Base-by-base conservation (phyloP, 2,888 invertebrate genomes). In the Galeopsomyia nigrocyanea region DNA sequence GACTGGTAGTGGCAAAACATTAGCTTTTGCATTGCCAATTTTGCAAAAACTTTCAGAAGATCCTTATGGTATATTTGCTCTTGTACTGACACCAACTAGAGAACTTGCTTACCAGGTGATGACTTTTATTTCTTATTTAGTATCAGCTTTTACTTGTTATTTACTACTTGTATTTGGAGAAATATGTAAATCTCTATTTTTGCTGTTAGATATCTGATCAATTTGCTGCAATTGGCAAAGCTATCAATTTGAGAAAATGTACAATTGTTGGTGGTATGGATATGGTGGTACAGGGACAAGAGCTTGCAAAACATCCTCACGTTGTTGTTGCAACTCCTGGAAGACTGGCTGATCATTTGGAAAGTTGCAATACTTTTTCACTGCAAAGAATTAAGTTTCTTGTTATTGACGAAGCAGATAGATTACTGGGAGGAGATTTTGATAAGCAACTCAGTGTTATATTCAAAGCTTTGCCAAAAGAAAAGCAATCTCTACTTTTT, bases 301-400 rank as follows among this genome's bases (percentile, higher is more conserved):
- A 96, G 80, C 87, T 99, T 21, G 89, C 93, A 14, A 92, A 91
- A 77, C 90, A 92, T 67, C 99, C 99, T 0, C 99, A 99, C 85
- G 92, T 99, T 78, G 95, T 99, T 1, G 94, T 99, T 0, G 96
- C 98, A 0, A 99, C 99, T 85, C 99, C 99, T 0, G 99, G 99
- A 0, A 89, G 98, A 19, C 87, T 99, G 51, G 95, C 96, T 0
- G 99, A 99, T 87, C 97, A 98, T 84, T 89, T 99, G 13, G 92
- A 94, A 66, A 95, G 95, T 79, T 95, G 96, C 82, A 90, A 94
- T 78, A 95, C 94, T 17, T 94, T 95, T 81, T 91, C 91, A 2
- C 90, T 97, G 78, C 91, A 91, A 79, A 92, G 91, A 80, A 90
- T 97, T 0, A 92, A 94, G 81, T 96, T 93, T 88, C 87, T 99